These are phyloP conservation scores for Centroberyx gerrardi DNA, from an alignment of 2,797 vertebrate species.

Conservation along the genomic window DNA sequence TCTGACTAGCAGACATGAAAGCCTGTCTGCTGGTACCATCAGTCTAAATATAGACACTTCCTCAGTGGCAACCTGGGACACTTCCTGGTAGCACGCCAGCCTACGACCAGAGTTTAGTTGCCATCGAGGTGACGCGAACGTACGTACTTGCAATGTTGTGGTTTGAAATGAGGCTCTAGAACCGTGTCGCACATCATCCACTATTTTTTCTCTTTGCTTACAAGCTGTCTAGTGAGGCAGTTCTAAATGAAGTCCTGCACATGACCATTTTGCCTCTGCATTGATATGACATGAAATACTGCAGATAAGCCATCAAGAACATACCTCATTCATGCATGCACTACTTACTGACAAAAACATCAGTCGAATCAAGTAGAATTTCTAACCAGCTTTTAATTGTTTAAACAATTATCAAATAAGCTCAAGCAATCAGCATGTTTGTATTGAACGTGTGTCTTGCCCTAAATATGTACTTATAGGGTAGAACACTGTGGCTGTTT, in stretches of 20 bases:
- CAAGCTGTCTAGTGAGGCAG: constrained; percentile 4
- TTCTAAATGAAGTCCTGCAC: constrained; percentile 4
- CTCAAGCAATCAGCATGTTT: too few relatives aligned
- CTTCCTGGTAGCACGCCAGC: constrained; percentile 66
- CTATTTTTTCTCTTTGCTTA: constrained; percentile 18
- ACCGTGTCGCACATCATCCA: constrained; percentile 20
- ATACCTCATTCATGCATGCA: too few relatives aligned
- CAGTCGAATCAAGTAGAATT: too few relatives aligned
- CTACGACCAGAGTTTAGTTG: constrained; percentile 17
- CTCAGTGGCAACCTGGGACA: constrained; percentile 61
- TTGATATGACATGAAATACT: constrained; percentile 13
- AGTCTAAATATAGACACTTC: constrained; percentile 74
- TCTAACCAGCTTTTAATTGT: too few relatives aligned
- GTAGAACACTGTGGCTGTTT: constrained; percentile 15
- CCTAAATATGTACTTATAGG: constrained; percentile 35
- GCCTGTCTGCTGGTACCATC: constrained; percentile 52
- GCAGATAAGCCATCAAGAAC: background rate
- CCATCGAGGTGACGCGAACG: constrained; percentile 48
- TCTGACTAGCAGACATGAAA: constrained; percentile 64
- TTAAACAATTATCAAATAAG: too few relatives aligned
- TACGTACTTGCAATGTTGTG: constrained; percentile 27
- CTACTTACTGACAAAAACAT: too few relatives aligned
- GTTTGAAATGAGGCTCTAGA: constrained; percentile 29
- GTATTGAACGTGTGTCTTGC: too few relatives aligned
- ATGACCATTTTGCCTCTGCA: background rate